These are phyloP conservation scores for Hemitrygon akajei DNA, from an alignment of 2,797 vertebrate genomes.

Conservation along the genomic window DNA sequence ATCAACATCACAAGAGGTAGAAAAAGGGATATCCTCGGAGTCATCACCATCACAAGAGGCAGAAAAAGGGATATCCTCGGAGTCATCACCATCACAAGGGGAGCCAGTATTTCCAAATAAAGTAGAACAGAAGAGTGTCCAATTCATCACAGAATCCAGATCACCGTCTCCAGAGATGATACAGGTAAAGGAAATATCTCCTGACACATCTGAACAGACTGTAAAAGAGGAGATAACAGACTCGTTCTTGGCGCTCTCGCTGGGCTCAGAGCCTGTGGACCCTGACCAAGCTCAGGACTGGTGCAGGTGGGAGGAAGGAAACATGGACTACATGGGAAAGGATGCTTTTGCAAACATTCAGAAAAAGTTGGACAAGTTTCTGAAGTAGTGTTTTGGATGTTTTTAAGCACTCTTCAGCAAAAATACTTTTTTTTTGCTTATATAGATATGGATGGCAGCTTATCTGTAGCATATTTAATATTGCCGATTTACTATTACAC, in stretches of 20 bases:
- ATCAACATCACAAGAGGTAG: too few relatives aligned
- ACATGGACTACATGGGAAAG: conserved; percentile 65
- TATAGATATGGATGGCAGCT: conserved; percentile 25
- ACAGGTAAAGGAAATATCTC: too few relatives aligned
- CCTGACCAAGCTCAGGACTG: conserved; percentile 53
- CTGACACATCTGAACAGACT: too few relatives aligned
- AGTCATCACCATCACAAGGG: too few relatives aligned
- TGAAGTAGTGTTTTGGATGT: conserved; percentile 48
- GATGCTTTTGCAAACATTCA: conserved; percentile 65
- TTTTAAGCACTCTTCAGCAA: not conserved
- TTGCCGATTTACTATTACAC: not conserved
- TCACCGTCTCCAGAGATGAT: too few relatives aligned
- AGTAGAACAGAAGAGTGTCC: too few relatives aligned
- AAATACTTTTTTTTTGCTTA: not conserved
- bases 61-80: too few relatives aligned
- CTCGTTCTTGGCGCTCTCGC: conserved; percentile 49
- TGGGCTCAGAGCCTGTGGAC: conserved; percentile 47
- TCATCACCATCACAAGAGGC: too few relatives aligned
- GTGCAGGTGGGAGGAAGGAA: conserved; percentile 62
- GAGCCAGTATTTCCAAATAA: too few relatives aligned
- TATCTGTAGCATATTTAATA: conserved; percentile 6
- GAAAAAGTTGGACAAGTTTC: conserved; percentile 63
- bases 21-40: too few relatives aligned
- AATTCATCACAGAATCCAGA: too few relatives aligned
- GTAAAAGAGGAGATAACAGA: conserved; percentile 37